Evolutionary conservation across 1,140 invertebrate species (phyloP), one percentile per base, ranked within the genome.

Genomic region (Procambarus virginalis): DNA sequence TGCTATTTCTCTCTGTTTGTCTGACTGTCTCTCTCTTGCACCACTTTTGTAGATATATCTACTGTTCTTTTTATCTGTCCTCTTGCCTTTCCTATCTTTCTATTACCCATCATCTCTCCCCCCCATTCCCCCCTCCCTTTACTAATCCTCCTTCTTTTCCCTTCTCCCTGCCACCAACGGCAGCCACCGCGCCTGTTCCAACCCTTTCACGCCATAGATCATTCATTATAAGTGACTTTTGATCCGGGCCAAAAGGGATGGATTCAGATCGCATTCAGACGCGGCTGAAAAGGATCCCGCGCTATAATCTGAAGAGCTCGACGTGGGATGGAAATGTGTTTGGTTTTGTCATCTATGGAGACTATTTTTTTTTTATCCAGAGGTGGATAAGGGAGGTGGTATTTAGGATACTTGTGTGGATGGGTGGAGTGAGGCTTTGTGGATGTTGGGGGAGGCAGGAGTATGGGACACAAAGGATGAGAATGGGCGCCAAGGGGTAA

Each of bases 151-250:
- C 22, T 3, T 55, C 83, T 55, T 20, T 22, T 3, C 22, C 64
- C 45, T 68, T 45, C 49, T 12, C 58, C 46, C 60, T 34, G 10
- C 55, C 64, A 60, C 34, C 46, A 49, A 34, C 64, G 34, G 45
- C 82, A 10, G 45, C 73, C 68, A 64, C 86, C 70, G 48, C 14
- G 81, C 81, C 58, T 83, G 60, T 83, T 70, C 87, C 49, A 83
- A 82, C 87, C 87, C 80, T 83, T 76, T 58, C 34, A 46, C 87
- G 49, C 87, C 87, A 89, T 89, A 89, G 87, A 89, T 89, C 87
- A 89, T 89, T 89, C 87, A 89, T 89, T 89, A 89, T 89, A 89
- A 89, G 87, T 89, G 87, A 89, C 87, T 89, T 84, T 89, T 89
- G 87, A 89, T 89, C 87, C 87, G 75, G 58, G n/a, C 80, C 80